These are phyloP conservation scores for Periophthalmus magnuspinnatus DNA, from an alignment of 2,797 vertebrate genomes.

Conservation along the genomic window DNA sequence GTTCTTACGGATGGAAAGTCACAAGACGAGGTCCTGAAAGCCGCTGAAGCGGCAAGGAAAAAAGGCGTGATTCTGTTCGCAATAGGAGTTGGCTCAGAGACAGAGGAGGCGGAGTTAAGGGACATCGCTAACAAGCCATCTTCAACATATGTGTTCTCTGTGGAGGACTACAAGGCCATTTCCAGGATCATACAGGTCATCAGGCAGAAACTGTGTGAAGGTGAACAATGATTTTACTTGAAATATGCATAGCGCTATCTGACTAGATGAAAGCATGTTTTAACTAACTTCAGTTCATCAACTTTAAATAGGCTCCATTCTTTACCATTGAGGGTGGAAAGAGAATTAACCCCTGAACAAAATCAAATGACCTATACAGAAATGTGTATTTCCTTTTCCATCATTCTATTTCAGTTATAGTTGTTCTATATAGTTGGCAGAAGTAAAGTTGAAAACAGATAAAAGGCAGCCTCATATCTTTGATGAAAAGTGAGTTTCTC, in stretches of 20 bases:
- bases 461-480: no score
- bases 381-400: neutral
- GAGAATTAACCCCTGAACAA: neutral
- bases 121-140: conserved; percentile 95
- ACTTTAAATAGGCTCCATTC: neutral
- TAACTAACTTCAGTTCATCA: neutral
- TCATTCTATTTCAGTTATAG: neutral
- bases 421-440: neutral
- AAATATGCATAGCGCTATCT: neutral
- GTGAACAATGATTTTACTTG: conserved; percentile 63
- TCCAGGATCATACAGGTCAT: conserved; percentile 95
- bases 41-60: conserved; percentile 89
- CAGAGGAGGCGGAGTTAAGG: conserved; percentile 86
- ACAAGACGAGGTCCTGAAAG: conserved; percentile 91
- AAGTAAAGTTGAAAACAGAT: neutral
- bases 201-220: conserved; percentile 98
- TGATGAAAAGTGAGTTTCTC: neutral
- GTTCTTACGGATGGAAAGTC: conserved; percentile 97
- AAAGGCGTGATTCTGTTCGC: conserved; percentile 93
- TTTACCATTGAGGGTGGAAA: neutral
- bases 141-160: conserved; percentile 93
- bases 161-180: conserved; percentile 95
- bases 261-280: neutral
- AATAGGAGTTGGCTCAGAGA: conserved; percentile 92
- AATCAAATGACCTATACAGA: neutral